Base-by-base conservation (phyloP, 2,888 invertebrate species). In the Parapristionchus giblindavisi region DNA sequence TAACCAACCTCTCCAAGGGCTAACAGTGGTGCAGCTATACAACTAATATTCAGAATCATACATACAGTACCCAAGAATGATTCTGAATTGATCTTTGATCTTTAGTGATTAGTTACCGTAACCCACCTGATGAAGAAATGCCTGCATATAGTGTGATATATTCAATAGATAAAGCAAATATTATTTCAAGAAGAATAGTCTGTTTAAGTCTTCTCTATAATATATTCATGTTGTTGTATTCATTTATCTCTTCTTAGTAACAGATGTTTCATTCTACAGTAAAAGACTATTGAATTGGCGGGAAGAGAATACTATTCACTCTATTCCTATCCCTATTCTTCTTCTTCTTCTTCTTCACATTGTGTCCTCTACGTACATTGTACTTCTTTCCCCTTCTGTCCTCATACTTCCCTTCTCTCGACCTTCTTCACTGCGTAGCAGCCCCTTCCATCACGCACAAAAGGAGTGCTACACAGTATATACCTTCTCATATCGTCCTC, bases 41-140 rank as follows among this genome's bases (percentile, higher is more conserved):
- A 81, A 27, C 82, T 77, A 65, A 87, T 83, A 77, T 87, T 87
- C 43, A 87, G 79, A 48, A 85, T 58, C 65, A 87, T 84, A 78
- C 87, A 87, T 63, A 81, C 77, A 51, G 82, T 76, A 29, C 87
- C 87, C 1, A 68, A 24, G n/a, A 68, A 27, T 24, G 48, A 65
- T 3, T 65, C 65, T 65, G 29, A 61, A 1, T 17, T 36, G 11
- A 11, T 34, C n/a, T 32, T 11, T 34, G 14, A 29, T 11, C 6
- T 43, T 65, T 8, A 14, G 3, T 43, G 48, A n/a, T 34, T 6
- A 52, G 29, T 17, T 0, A 52, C 1, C 27, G 34, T n/a, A 34
- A 51, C 17, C 52, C 32, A 68, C 40, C 52, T 8, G 51, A 32
- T 68, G 68, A 0, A 43, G 40, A 24, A 68, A 14, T 52, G 40